Percentiles rank a stretch among this genome's conserved stretches.
Conservation (phyloP, 2,113 vertebrate genomes). For the Promerops cafer region DNA sequence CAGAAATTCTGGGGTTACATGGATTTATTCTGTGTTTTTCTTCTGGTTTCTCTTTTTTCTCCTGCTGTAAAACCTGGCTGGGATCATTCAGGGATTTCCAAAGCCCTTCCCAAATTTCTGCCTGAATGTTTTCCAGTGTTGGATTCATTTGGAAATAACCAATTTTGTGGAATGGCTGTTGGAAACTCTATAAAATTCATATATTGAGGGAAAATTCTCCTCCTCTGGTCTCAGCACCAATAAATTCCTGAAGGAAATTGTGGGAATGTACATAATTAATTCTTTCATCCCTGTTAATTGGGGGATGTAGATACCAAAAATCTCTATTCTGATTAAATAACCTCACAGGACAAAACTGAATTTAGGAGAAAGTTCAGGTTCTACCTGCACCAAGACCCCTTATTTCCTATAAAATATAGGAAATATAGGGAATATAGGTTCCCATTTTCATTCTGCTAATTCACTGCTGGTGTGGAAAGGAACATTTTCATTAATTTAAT, state of each 20-base stretch:
- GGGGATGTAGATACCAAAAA: not conserved
- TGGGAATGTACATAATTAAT: not conserved
- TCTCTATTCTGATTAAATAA: not conserved
- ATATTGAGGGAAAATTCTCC: not conserved
- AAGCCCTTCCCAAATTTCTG: not conserved
- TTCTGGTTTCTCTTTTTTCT: not conserved
- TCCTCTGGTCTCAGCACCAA: not conserved
- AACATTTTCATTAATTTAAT: not conserved
- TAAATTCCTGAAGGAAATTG: not conserved
- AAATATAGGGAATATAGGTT: no score
- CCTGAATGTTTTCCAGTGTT: not conserved
- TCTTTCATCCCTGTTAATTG: not conserved
- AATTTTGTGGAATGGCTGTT: not conserved
- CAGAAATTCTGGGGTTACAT: not conserved
- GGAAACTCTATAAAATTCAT: rapidly evolving
- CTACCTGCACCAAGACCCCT: not conserved
- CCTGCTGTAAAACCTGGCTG: not conserved
- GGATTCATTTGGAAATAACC: not conserved
- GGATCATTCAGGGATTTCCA: not conserved
- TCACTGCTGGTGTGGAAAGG: not conserved
- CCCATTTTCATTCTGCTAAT: not conserved
- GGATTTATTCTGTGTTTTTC: not conserved
- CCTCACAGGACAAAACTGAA: not conserved
- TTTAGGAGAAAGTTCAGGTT: not conserved
- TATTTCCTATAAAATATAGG: not conserved